Evolutionary conservation across 2,888 invertebrate species (phyloP).

Genomic region (Dryococelus australis): DNA sequence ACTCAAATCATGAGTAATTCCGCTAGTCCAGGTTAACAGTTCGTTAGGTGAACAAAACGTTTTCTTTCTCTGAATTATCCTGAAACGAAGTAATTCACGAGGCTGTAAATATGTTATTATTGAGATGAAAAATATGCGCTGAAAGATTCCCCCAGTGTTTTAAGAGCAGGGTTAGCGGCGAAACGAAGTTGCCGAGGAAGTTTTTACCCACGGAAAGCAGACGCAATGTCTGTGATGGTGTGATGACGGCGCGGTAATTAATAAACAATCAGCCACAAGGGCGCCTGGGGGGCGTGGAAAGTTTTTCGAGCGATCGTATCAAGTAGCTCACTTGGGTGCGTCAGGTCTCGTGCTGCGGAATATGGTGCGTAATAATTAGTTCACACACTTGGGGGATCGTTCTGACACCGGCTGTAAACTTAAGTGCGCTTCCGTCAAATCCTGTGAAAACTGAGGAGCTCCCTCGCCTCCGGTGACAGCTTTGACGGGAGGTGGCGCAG

Average conservation of each 20-base stretch:
- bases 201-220: background rate
- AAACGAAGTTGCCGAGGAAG: too few species aligned
- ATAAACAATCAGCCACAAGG: conserved; percentile 29
- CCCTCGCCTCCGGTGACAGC: background rate
- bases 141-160: too few species aligned
- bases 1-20: too few species aligned
- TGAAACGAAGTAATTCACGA: too few species aligned
- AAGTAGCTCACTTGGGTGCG: background rate
- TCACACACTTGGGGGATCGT: conserved; percentile 23
- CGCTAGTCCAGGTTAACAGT: too few species aligned
- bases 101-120: too few species aligned
- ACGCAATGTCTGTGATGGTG: background rate
- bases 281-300: background rate
- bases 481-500: background rate
- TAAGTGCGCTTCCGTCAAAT: background rate
- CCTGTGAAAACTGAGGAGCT: background rate
- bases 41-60: too few species aligned
- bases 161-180: background rate
- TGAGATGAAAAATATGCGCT: too few species aligned
- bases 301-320: conserved; percentile 10
- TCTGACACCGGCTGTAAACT: background rate
- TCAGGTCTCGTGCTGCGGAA: background rate
- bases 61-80: too few species aligned
- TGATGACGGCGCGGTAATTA: conserved; percentile 18
- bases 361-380: conserved; percentile 17